Conservation (phyloP, 2,888 invertebrate species). For the Elmis aenea region DNA sequence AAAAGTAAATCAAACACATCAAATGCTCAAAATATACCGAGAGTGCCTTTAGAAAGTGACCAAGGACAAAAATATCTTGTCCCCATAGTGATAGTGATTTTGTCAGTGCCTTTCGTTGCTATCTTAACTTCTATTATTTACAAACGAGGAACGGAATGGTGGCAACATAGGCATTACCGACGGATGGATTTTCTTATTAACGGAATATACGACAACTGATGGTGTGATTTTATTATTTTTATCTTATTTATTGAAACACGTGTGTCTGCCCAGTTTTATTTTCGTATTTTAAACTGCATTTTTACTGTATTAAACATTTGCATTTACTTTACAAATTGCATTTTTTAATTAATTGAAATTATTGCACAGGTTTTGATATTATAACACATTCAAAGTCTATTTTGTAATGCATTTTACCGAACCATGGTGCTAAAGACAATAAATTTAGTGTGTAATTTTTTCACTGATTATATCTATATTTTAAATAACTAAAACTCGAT, state of each 20-base stretch:
- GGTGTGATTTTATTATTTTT: too few relatives aligned
- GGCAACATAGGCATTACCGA: conserved; percentile 80
- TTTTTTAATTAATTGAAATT: not conserved
- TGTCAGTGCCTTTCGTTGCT: conserved; percentile 70
- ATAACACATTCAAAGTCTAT: too few relatives aligned
- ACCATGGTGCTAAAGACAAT: too few relatives aligned
- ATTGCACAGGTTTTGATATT: too few relatives aligned
- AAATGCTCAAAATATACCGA: conserved; percentile 6
- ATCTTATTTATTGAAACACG: not conserved
- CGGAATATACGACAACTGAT: conserved; percentile 82
- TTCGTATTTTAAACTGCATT: not conserved
- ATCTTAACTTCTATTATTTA: conserved; percentile 62
- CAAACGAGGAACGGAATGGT: conserved; percentile 72
- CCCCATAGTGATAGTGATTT: conserved; percentile 67
- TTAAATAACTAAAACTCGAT: too few relatives aligned
- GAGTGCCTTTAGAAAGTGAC: conserved; percentile 27
- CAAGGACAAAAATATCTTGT: conserved; percentile 60
- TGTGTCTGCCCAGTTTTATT: not conserved
- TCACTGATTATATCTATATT: too few relatives aligned
- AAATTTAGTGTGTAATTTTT: too few relatives aligned
- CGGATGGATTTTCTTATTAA: conserved; percentile 86
- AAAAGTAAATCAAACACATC: conserved; percentile 9
- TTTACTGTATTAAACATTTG: conserved; percentile 1
- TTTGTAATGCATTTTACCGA: too few relatives aligned
- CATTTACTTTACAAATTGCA: not conserved